Base-by-base conservation (phyloP, 1,140 invertebrate species). In the Colletes latitarsis region DNA sequence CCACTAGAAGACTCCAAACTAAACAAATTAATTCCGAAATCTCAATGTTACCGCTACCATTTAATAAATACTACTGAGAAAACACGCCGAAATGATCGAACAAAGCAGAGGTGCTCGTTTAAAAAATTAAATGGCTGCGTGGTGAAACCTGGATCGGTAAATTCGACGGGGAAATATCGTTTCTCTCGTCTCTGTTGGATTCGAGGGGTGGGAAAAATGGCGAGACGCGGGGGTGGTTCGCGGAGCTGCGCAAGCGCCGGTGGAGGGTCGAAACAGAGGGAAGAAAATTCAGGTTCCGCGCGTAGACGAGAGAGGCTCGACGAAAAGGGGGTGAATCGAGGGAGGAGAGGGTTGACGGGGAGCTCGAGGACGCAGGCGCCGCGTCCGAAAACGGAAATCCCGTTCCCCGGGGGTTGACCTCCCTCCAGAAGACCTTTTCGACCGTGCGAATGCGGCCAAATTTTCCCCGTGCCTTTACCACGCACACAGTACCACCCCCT, bases 321-420 rank as follows among this genome's bases (percentile, higher is more conserved):
- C 8, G 63, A 82, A 68, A 79, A 82, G 74, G 84, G 17, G 73
- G 30, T 30, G 30, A 63, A 41, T 15, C 21, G 14, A 49, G 43
- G 5, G 62, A 30, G 78, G 14, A 78, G 75, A 57, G 80, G 81
- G 68, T 68, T 67, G 83, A 77, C 46, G 69, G 58, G 49, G 68
- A 46, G 81, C 67, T 67, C 68, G 77, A 71, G 58, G 46, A 77
- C 84, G 87, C 87, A 86, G 76, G 84, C 87, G 86, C 74, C 46
- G 39, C 69, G 71, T 52, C 30, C 53, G 77, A 82, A 82, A 77
- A 82, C 82, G 72, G 67, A 86, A 86, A 79, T 70, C 80, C 76
- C 69, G 60, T 9, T 6, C 80, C 68, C 73, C 53, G 72, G 70
- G 78, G 79, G 80, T 67, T 86, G 60, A 79, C 70, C 77, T 81